Conservation (phyloP, 2,888 invertebrate genomes). For the Diogma glabrata region DNA sequence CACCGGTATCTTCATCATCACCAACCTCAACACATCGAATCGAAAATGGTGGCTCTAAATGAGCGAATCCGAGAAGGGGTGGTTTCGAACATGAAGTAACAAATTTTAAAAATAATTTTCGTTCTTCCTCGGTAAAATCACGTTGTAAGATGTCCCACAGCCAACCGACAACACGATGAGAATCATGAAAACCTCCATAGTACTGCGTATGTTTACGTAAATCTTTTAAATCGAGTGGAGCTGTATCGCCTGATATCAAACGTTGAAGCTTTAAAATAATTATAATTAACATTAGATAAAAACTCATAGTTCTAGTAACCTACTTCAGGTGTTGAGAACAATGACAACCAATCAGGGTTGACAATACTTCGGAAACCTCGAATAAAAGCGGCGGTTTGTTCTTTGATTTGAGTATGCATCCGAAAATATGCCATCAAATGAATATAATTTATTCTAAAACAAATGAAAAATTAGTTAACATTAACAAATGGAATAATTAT, state of each 20-base stretch:
- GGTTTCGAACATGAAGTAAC: slow-evolving; percentile 96
- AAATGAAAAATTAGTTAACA: slow-evolving; percentile 21
- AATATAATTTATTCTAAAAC: slow-evolving; percentile 85
- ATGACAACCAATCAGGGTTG: slow-evolving; percentile 84
- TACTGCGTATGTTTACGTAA: slow-evolving; percentile 89
- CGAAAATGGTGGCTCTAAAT: slow-evolving; percentile 94
- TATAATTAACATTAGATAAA: slow-evolving; percentile 5
- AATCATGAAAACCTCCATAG: slow-evolving; percentile 98
- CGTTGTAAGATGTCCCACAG: slow-evolving; percentile 95
- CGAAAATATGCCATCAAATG: slow-evolving; percentile 98
- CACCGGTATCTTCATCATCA: slow-evolving; percentile 88
- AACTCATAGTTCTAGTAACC: slow-evolving; percentile 8
- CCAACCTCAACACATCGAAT: slow-evolving; percentile 98
- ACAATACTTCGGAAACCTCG: slow-evolving; percentile 92
- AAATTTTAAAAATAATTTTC: slow-evolving; percentile 90
- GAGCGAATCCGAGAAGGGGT: slow-evolving; percentile 89
- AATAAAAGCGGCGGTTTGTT: slow-evolving; percentile 93
- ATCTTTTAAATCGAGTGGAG: slow-evolving; percentile 80
- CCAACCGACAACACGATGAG: slow-evolving; percentile 95
- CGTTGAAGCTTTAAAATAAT: slow-evolving; percentile 58
- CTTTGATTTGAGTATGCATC: slow-evolving; percentile 95
- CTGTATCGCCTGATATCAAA: slow-evolving; percentile 91
- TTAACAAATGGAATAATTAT: slow-evolving; percentile 8
- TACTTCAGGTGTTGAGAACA: slow-evolving; percentile 93
- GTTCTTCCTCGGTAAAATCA: slow-evolving; percentile 87